Base-by-base conservation (phyloP, 2,888 invertebrate species). In the Melipona bicolor region DNA sequence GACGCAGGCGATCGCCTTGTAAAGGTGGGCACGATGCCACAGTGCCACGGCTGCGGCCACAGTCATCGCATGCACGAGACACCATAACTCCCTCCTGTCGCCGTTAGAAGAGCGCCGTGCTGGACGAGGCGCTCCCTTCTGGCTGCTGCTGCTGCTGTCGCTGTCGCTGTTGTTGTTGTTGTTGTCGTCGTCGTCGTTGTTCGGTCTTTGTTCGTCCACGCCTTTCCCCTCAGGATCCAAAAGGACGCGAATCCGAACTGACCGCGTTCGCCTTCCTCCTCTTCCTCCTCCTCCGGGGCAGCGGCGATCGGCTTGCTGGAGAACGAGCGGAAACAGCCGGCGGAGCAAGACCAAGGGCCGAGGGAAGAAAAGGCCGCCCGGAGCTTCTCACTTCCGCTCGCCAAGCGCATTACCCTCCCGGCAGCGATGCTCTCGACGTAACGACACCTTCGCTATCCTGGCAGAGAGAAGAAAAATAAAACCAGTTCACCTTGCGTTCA, bases 1-100 rank as follows among this genome's bases (percentile, higher is more conserved):
- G 90, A 96, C 94, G 90, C 95, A 94, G 90, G 95, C 95, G 87
- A 96, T 93, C 92, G 95, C 95, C 95, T 96, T 96, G 94, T 95
- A 96, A 89, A 96, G 95, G 95, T 95, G 95, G 93, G 95, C 94
- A 91, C 95, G 95, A 92, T 95, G 94, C 94, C 95, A 95, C 92
- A 94, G 93, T 93, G 94, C 94, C 94, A 95, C 94, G 93, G 94
- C 94, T 94, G 92, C 93, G 92, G 93, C 93, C 93, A 93, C 92
- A 91, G 92, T 92, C 94, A 93, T 93, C 91, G 94, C 94, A 93
- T 93, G 88, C 90, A 89, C 91, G 91, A 92, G 93, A 93, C 89
- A 94, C 93, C 94, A 94, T 94, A 92, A 94, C 94, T 93, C 92
- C 91, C 86, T 90, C 91, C 90, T 91, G 89, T 91, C 89, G 91